Evolutionary conservation across 2,888 invertebrate species (phyloP), one percentile per base, ranked within the genome.

Genomic region (Watsonalla binaria): DNA sequence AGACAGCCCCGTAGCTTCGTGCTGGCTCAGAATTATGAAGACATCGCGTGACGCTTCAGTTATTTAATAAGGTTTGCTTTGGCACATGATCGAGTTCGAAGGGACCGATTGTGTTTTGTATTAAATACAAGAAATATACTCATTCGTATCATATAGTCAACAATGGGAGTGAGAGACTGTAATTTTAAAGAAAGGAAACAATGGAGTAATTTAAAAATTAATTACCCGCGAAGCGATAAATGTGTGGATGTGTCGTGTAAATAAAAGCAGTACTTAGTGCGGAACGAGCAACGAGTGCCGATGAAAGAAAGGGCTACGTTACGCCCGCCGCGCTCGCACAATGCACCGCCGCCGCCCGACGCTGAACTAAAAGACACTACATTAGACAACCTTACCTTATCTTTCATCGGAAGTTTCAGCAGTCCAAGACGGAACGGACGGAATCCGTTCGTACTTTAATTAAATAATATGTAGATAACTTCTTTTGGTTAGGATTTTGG

Each of bases 191-290:
- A 51, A 60, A 57, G 62, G 63, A 71, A 80, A 84, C 80, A 83
- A 80, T 76, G 73, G 76, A 70, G 72, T 82, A 74, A 77, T 80
- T 83, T 78, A 69, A 75, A 82, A 85, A 78, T 86, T 85, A 87
- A 89, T 83, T 84, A 72, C 76, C 85, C 86, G 78, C 78, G 74
- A 82, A 84, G 83, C 77, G 76, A 86, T 88, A 86, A 88, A 88
- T 85, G 74, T 72, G 76, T 80, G 76, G 72, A 77, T 80, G 80
- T 81, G 82, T 79, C 83, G 81, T 78, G 78, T 80, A 82, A 81
- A 86, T 82, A 84, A 81, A 82, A 81, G 76, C 73, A 73, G 74
- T 74, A 72, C 61, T 58, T 72, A 70, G 71, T 70, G 83, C 84
- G 86, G 86, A 86, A 86, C 86, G 84, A 65, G 60, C 61, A 67